These are phyloP conservation scores for Schizotus pectinicornis DNA, from an alignment of 2,888 invertebrate genomes.

Conservation along the genomic window DNA sequence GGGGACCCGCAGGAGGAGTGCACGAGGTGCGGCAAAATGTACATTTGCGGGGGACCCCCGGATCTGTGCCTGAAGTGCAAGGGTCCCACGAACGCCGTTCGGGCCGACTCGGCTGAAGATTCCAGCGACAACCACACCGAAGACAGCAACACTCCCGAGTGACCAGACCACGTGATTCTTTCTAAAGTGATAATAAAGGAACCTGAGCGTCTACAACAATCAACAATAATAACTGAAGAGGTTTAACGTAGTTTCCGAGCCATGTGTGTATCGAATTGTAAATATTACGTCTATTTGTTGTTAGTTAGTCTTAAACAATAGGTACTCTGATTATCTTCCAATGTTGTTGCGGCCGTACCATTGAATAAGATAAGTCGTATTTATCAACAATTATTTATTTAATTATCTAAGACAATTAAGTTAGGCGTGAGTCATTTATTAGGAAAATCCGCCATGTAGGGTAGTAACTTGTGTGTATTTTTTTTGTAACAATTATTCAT, in stretches of 20 bases:
- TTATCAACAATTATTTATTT: constrained; percentile 21
- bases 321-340: background rate
- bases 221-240: too few relatives aligned
- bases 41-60: constrained; percentile 48
- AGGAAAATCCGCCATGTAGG: background rate
- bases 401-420: constrained; percentile 1
- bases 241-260: too few relatives aligned
- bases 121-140: constrained; percentile 52
- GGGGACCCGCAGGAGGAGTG: constrained; percentile 69
- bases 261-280: background rate
- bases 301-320: background rate
- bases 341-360: background rate
- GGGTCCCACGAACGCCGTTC: constrained; percentile 34
- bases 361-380: constrained; percentile 4
- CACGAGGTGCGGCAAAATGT: constrained; percentile 64
- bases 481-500: background rate
- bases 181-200: constrained; percentile 16
- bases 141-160: constrained; percentile 46
- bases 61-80: constrained; percentile 46
- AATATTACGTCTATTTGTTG: background rate
- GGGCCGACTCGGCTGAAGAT: constrained; percentile 48
- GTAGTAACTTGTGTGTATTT: background rate
- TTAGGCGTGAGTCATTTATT: background rate
- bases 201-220: too few relatives aligned
- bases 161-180: constrained; percentile 1